Percentiles rank a stretch among this genome's conserved stretches.
phyloP scores from a whole-genome alignment of 2,797 vertebrate genomes.

The Sphenopsis melanotis region DNA sequence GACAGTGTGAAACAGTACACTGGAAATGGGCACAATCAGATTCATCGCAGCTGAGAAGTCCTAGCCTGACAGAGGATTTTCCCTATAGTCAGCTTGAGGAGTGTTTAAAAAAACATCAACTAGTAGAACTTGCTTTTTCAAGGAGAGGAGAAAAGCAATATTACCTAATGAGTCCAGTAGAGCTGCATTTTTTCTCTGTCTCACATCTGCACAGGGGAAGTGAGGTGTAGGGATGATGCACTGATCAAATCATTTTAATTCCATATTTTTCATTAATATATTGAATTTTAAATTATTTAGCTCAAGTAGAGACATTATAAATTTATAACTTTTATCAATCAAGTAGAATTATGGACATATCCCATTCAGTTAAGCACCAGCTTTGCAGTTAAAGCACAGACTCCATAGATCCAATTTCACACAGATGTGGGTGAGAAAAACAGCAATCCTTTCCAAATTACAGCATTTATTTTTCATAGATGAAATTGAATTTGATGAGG shows the following conservation, averaged over 20 bases:
- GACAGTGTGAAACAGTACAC: background rate
- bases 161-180: background rate
- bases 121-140: background rate
- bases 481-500: conserved; percentile 33
- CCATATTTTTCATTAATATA: background rate
- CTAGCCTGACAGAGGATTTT: background rate
- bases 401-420: background rate
- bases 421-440: background rate
- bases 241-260: background rate
- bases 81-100: background rate
- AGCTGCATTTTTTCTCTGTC: background rate
- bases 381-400: conserved; percentile 8
- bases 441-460: background rate
- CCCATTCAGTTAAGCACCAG: background rate
- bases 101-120: background rate
- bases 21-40: background rate
- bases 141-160: background rate
- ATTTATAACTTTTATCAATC: background rate
- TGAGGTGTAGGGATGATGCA: background rate
- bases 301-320: background rate
- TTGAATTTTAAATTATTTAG: conserved; percentile 34
- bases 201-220: background rate
- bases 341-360: conserved; percentile 14
- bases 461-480: conserved; percentile 6
- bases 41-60: background rate